Conservation (phyloP, 2,797 vertebrate genomes). For the Mormyrops attenuatus region DNA sequence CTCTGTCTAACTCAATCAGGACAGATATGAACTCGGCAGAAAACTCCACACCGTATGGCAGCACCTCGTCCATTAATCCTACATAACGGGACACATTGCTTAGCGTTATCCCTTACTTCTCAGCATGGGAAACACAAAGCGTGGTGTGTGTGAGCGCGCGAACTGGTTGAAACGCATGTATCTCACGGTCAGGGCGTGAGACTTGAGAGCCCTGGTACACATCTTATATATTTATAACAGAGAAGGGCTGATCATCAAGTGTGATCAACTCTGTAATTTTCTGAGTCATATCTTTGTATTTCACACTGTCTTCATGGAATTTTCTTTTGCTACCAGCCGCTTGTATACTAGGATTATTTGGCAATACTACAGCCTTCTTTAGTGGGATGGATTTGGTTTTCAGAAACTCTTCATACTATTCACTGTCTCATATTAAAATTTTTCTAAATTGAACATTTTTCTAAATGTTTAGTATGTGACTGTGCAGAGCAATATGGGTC, state of each 20-base stretch:
- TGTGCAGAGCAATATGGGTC: neutral
- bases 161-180: neutral
- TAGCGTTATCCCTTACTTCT: neutral
- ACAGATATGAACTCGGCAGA: neutral
- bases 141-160: neutral
- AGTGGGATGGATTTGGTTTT: neutral
- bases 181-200: neutral
- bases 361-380: neutral
- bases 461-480: neutral
- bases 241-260: neutral
- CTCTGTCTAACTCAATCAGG: neutral
- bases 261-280: neutral
- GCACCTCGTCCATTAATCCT: neutral
- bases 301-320: neutral
- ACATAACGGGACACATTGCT: neutral
- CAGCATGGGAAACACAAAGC: too few relatives aligned
- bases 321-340: neutral
- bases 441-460: neutral
- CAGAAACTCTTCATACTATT: neutral
- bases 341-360: neutral
- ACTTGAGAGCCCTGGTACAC: neutral
- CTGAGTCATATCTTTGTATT: neutral
- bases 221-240: neutral
- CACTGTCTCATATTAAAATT: neutral
- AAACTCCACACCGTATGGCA: neutral